A percentile compares a stretch with the other conserved stretches of the same genome.
Conservation (phyloP, 2,888 invertebrate species). For the Notodonta dromedarius region DNA sequence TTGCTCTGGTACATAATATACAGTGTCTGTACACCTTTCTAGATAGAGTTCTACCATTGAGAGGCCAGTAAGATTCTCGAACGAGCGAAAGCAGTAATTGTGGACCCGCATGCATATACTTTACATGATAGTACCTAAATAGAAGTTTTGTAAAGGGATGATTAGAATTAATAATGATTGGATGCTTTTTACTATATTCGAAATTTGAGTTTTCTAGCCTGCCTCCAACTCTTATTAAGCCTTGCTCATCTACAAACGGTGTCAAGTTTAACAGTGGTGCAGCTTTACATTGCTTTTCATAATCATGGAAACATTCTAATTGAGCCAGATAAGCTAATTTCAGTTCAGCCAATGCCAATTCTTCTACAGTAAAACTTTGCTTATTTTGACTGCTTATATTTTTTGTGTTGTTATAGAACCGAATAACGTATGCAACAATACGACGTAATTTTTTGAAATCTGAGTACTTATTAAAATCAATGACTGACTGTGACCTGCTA, state of each 20-base stretch:
- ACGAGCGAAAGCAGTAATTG: constrained; percentile 8
- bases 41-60: not conserved
- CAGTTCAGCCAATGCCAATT: not conserved
- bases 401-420: not conserved
- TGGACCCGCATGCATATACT: constrained; percentile 12
- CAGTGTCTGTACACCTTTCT: not conserved
- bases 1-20: not conserved
- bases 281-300: constrained; percentile 4
- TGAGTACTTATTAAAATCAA: not conserved
- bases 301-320: not conserved
- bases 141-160: constrained; percentile 6
- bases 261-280: not conserved
- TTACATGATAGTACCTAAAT: constrained; percentile 5
- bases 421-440: not conserved
- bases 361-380: constrained; percentile 4
- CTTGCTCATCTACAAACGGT: not conserved
- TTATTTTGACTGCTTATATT: not conserved
- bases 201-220: not conserved
- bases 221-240: constrained; percentile 2
- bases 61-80: constrained; percentile 8
- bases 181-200: constrained; percentile 1
- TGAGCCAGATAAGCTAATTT: constrained; percentile 2
- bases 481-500: not conserved
- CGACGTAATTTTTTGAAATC: not conserved
- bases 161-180: constrained; percentile 1